Evolutionary conservation across 2,113 vertebrate species (phyloP).

Genomic region (Stomatorhinus ivindoensis): DNA sequence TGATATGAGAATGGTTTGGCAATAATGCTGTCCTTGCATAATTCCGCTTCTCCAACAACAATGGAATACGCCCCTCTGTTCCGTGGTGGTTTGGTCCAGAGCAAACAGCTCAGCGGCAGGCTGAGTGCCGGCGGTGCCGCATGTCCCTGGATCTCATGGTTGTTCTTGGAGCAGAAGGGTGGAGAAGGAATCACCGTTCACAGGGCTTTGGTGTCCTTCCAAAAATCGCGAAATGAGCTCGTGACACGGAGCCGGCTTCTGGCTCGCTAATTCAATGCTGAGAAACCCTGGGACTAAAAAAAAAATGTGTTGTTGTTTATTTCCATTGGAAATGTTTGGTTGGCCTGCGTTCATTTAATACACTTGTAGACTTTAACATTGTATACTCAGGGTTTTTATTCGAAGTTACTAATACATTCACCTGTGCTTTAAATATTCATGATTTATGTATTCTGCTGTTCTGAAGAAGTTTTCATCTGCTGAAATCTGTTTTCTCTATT

Average conservation of each 20-base stretch:
- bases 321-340: background rate
- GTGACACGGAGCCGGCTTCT: background rate
- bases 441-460: background rate
- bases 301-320: background rate
- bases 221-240: background rate
- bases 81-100: background rate
- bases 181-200: background rate
- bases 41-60: background rate
- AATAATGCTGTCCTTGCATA: background rate
- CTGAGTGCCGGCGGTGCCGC: too few species aligned
- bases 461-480: background rate
- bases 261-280: background rate
- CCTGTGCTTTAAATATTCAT: background rate
- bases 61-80: background rate
- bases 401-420: background rate
- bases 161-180: constrained; percentile 3
- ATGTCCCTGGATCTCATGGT: background rate
- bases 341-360: background rate
- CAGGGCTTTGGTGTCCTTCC: background rate
- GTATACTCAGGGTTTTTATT: background rate
- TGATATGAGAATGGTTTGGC: background rate
- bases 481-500: background rate
- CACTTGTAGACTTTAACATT: background rate
- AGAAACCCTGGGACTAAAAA: background rate
- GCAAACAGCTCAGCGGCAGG: background rate